Base-by-base conservation (phyloP, 2,888 invertebrate genomes). In the Drosophila pegasa region DNA sequence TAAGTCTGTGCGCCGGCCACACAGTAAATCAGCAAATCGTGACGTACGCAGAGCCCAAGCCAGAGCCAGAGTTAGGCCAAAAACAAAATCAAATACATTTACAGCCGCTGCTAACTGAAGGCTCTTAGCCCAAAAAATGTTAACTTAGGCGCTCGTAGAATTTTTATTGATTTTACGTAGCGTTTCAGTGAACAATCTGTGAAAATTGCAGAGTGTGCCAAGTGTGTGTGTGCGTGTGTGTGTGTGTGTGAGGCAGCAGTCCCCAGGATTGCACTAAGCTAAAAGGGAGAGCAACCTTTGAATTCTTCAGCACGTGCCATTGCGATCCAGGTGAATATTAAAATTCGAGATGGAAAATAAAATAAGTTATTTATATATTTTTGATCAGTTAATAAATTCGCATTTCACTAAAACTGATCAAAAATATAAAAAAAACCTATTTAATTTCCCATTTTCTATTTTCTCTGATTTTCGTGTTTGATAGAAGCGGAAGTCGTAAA, bases 271-370 rank as follows among this genome's bases (percentile, higher is more conserved):
- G 74, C 71, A 45, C 65, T 43, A 56, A 61, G 25, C 59, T 60
- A 73, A 73, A 67, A 64, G 54, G 40, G 29, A 60, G 59, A 63
- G n/a, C 48, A 22, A 71, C 66, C 67, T 85, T 87, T 88, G 83
- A 89, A 91, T 90, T 89, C 90, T 91, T 90, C 90, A 90, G 85
- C 87, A 88, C 87, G 92, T 92, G 92, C 90, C 91, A 92, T 90
- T 84, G 78, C 81, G 89, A 90, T 91, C 91, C 91, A 92, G 91
- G 91, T 92, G 88, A 75, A 68, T 75, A n/a, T n/a, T n/a, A n/a
- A n/a, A n/a, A n/a, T n/a, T n/a, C n/a, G n/a, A n/a, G n/a, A n/a
- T n/a, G n/a, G n/a, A n/a, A n/a, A n/a, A n/a, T n/a, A n/a, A n/a
- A n/a, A n/a, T n/a, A n/a, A n/a, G n/a, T n/a, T n/a, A n/a, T n/a